Conservation (phyloP, 2,888 invertebrate species). For the Folsomia manolachei region DNA sequence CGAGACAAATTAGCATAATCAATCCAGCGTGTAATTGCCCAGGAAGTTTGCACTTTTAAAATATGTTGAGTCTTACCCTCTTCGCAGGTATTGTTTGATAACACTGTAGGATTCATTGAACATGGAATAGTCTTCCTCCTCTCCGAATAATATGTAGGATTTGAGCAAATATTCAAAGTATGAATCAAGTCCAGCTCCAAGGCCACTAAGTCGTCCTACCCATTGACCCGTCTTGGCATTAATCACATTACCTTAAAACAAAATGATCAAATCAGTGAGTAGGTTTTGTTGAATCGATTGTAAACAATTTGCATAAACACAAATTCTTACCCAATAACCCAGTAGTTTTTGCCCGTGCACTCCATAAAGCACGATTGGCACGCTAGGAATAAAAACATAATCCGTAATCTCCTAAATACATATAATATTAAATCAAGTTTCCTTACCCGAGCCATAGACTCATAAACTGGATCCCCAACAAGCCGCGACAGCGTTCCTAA, state of each 20-base stretch:
- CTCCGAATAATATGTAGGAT: conserved; percentile 63
- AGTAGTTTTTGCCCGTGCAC: conserved; percentile 59
- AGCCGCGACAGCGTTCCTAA: conserved; percentile 63
- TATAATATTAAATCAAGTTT: too few species aligned
- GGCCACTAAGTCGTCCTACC: conserved; percentile 61
- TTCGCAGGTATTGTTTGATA: conserved; percentile 60
- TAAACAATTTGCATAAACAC: not conserved
- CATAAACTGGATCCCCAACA: conserved; percentile 62
- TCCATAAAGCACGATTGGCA: conserved; percentile 60
- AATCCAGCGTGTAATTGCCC: not conserved
- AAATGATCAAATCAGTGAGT: conserved; percentile 10
- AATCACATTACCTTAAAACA: conserved; percentile 60
- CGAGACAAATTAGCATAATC: not conserved
- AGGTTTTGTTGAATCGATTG: not conserved
- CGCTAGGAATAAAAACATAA: too few species aligned
- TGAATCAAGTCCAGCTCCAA: conserved; percentile 64
- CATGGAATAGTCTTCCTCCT: conserved; percentile 59
- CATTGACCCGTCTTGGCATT: conserved; percentile 65
- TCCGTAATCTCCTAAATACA: too few species aligned
- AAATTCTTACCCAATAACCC: conserved; percentile 59
- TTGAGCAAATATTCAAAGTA: conserved; percentile 65
- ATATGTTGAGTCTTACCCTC: conserved; percentile 59
- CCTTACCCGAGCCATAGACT: conserved; percentile 60
- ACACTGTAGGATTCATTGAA: conserved; percentile 61
- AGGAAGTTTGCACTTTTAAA: too few species aligned